phyloP scores from a whole-genome alignment of 2,113 vertebrate species.

The Sorex araneus region DNA sequence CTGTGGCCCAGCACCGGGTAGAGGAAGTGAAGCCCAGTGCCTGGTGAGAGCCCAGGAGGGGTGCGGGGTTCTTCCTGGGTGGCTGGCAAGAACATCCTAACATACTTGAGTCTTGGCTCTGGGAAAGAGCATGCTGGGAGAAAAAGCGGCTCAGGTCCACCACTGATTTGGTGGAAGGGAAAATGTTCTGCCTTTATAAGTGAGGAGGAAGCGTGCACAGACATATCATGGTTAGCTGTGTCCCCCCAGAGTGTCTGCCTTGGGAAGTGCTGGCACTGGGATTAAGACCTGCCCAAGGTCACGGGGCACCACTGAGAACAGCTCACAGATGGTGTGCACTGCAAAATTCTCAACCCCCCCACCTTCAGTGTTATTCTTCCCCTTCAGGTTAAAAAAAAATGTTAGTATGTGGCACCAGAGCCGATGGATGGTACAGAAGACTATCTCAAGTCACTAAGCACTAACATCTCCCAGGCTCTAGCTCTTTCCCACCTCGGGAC shows the following conservation, averaged over 20 bases:
- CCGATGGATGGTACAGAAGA: background rate
- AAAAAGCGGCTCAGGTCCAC: background rate
- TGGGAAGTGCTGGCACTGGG: conserved; percentile 21
- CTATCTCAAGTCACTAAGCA: conserved; percentile 6
- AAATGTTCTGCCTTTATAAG: conserved; percentile 40
- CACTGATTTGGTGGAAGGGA: background rate
- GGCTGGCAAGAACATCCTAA: background rate
- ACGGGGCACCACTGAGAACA: conserved; percentile 8
- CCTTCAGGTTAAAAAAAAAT: conserved; percentile 42
- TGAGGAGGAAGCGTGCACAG: background rate
- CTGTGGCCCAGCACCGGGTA: background rate
- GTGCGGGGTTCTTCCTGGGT: background rate
- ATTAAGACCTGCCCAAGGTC: conserved; percentile 39
- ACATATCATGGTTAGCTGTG: conserved; percentile 37
- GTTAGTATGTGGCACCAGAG: conserved; percentile 36
- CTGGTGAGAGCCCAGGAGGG: background rate
- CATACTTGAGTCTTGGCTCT: background rate
- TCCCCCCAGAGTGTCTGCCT: background rate
- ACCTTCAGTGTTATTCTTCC: conserved; percentile 45
- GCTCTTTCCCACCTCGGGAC: background rate
- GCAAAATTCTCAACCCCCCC: background rate
- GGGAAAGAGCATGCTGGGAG: conserved; percentile 1
- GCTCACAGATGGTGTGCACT: conserved; percentile 55
- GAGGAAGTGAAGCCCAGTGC: background rate
- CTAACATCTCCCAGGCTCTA: background rate